Base-by-base conservation (phyloP, 2,797 vertebrate species). In the Ambastaia sidthimunki region DNA sequence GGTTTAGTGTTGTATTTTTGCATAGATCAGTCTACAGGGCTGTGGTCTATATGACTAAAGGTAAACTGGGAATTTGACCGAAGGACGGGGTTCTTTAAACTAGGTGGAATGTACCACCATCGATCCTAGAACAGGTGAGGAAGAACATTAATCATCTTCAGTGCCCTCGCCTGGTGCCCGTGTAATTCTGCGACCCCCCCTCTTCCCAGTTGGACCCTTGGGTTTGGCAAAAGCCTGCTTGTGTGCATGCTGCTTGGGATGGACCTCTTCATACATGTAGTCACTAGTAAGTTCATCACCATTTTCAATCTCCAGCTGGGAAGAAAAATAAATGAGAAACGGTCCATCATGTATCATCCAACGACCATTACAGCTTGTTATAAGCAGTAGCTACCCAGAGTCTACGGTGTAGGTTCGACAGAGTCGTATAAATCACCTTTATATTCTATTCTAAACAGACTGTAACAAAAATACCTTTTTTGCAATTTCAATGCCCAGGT, bases 201-300 rank as follows among this genome's bases (percentile, higher is more conserved):
- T 92, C 85, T 96, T 96, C 67, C 96, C 95, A 0, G 93, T 91
- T 74, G 96, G 95, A 34, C 96, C 96, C 89, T 93, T 95, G 16
- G 95, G 96, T 85, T 96, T 96, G 85, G 95, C 93, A 88, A 96
- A 97, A 55, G 91, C 94, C 68, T 95, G 95, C 80, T 94, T 95
- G 86, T 95, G 94, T 28, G 94, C 95, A 0, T 95, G 95, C 78
- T 96, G 94, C 89, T 95, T 96, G 9, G 96, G 96, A 82, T 96
- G 95, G 12, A 97, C 94, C 87, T 97, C 95, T 84, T 96, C 95
- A 70, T 97, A 97, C 69, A 97, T 91, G 73, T 93, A 96, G 63
- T 96, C 95, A 67, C 91, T 88, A 65, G 95, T 96, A 83, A 97
- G 84, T 54, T 96, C 96, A 70, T 96, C 95, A 23, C 96, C 96